Evolutionary conservation across 92 coral and sea anemone genomes (phyloP).

Genomic region (Heliopora coerulea): DNA sequence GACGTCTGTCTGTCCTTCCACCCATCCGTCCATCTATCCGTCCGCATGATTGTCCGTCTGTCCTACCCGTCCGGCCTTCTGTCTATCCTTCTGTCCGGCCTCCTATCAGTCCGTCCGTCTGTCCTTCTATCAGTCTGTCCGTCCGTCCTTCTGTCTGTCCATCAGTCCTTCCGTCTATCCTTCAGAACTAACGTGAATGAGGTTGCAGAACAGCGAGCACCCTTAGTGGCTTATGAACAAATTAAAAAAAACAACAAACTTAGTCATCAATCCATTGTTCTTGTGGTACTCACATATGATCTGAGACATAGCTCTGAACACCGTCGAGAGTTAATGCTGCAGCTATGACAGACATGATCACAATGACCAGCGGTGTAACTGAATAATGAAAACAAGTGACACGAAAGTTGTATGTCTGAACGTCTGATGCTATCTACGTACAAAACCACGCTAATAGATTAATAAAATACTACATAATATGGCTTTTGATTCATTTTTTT

Average conservation of each 20-base stretch:
- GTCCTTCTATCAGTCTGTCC: slow-evolving; percentile 21
- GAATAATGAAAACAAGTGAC: not conserved
- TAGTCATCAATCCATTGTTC: too few relatives aligned
- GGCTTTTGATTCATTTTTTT: too few relatives aligned
- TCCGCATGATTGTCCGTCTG: not conserved
- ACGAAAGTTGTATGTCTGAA: too few relatives aligned
- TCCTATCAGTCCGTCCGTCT: slow-evolving; percentile 17
- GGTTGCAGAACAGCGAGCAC: too few relatives aligned
- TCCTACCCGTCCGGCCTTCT: not conserved
- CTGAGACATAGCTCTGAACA: slow-evolving; percentile 51
- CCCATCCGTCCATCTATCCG: too few relatives aligned
- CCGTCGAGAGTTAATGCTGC: slow-evolving; percentile 55
- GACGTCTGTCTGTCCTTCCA: too few relatives aligned
- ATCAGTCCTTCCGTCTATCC: slow-evolving; percentile 23
- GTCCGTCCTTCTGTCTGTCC: slow-evolving; percentile 36
- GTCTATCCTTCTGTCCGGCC: slow-evolving; percentile 2
- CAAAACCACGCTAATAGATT: too few relatives aligned
- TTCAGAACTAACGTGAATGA: too few relatives aligned
- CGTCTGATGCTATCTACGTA: too few relatives aligned
- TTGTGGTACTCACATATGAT: slow-evolving; percentile 71
- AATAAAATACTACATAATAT: too few relatives aligned
- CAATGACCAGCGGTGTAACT: slow-evolving; percentile 68
- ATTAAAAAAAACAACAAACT: too few relatives aligned
- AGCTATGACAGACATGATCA: slow-evolving; percentile 46
- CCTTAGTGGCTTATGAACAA: too few relatives aligned